Conservation (phyloP, 64 coral and sea anemone species). For the Dendrophyllia cribrosa region DNA sequence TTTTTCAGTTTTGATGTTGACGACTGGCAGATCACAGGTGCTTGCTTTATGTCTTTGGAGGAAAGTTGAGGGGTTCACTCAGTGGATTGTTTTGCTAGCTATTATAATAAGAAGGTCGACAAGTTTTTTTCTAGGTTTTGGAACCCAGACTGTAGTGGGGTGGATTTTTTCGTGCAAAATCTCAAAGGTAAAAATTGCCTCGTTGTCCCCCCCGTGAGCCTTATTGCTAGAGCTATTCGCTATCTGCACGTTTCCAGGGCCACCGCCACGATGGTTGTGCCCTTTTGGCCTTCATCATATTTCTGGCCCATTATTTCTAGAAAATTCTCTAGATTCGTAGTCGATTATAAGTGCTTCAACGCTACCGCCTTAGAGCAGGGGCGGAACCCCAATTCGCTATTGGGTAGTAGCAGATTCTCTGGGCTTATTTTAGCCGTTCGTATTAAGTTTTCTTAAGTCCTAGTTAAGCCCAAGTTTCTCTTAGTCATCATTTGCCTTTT, state of each 20-base stretch:
- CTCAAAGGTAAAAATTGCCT: no score
- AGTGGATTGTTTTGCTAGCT: slow-evolving; percentile 38
- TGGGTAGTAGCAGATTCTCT: not conserved
- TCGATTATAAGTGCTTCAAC: not conserved
- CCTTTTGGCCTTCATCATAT: slow-evolving; percentile 9
- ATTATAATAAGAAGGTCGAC: not conserved
- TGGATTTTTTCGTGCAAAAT: slow-evolving; percentile 45
- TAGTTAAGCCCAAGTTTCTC: not conserved
- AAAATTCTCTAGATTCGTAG: slow-evolving; percentile 18
- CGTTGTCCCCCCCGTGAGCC: no score
- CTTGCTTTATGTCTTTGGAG: slow-evolving; percentile 1
- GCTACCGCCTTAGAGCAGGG: slow-evolving; percentile 20
- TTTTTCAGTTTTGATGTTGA: slow-evolving; percentile 61
- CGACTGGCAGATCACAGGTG: slow-evolving; percentile 42
- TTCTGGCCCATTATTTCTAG: not conserved
- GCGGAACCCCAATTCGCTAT: not conserved
- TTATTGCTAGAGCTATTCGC: not conserved
- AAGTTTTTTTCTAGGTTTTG: slow-evolving; percentile 25
- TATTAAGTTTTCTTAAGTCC: not conserved
- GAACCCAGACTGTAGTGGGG: no score
- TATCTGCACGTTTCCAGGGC: not conserved
- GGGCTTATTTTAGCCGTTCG: not conserved
- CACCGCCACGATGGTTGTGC: not conserved
- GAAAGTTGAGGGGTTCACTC: slow-evolving; percentile 45
- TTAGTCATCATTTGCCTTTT: not conserved